Conservation (phyloP, 2,797 vertebrate genomes). For the Bryconaethiops microstoma region DNA sequence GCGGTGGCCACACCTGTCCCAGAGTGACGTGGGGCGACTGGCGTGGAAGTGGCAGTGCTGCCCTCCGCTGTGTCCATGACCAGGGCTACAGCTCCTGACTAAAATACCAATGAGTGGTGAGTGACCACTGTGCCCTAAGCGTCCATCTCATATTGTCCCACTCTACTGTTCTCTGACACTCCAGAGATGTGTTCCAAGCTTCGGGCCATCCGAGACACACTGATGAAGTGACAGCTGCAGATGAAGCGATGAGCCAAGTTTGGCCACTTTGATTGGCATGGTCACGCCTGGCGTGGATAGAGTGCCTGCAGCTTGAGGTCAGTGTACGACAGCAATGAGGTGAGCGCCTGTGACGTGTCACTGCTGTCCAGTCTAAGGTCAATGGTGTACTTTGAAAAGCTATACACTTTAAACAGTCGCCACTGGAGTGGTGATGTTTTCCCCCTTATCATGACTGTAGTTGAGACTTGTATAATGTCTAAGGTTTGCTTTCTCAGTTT, state of each 20-base stretch:
- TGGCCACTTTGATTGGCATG: conserved; percentile 52
- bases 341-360: conserved; percentile 34
- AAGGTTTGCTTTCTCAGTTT: background rate
- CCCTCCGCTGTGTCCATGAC: conserved; percentile 46
- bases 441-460: background rate
- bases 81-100: conserved; percentile 36
- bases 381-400: conserved; percentile 2
- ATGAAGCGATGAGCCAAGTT: conserved; percentile 42
- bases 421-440: background rate
- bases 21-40: conserved; percentile 45
- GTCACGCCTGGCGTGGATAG: conserved; percentile 41
- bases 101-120: conserved; percentile 51
- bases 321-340: conserved; percentile 38
- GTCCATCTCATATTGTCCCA: conserved; percentile 30
- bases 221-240: conserved; percentile 52
- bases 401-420: background rate
- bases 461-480: background rate
- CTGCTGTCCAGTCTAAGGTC: conserved; percentile 3
- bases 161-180: conserved; percentile 48
- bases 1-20: conserved; percentile 52
- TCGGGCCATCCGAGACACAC: conserved; percentile 44
- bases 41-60: conserved; percentile 33
- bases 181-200: conserved; percentile 45
- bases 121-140: conserved; percentile 41
- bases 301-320: conserved; percentile 33